Conservation (phyloP, 2,797 vertebrate genomes). For the Sebastes melanostomus region DNA sequence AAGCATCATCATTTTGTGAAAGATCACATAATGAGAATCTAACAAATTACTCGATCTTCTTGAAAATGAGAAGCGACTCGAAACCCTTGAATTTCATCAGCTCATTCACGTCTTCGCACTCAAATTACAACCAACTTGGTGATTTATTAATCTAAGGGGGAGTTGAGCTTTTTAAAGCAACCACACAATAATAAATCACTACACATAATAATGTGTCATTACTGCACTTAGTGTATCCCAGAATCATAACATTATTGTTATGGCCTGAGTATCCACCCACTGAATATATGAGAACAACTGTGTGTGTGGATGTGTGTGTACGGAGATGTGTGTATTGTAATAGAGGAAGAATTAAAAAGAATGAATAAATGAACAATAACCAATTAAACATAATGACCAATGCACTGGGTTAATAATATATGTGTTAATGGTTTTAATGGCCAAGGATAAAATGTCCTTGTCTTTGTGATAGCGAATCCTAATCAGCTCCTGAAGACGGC, state of each 20-base stretch:
- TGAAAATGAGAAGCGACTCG: slow-evolving; percentile 36
- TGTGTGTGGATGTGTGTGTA: neutral
- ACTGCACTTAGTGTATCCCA: slow-evolving; percentile 40
- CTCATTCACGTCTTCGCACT: slow-evolving; percentile 27
- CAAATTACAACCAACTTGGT: slow-evolving; percentile 34
- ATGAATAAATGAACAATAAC: slow-evolving; percentile 39
- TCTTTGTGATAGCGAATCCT: slow-evolving; percentile 49
- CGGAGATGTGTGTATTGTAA: neutral
- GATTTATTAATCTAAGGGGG: slow-evolving; percentile 42
- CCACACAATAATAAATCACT: slow-evolving; percentile 40
- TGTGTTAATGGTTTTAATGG: slow-evolving; percentile 50
- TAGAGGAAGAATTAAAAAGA: neutral
- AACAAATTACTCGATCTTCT: slow-evolving; percentile 33
- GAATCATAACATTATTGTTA: slow-evolving; percentile 44
- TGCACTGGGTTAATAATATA: slow-evolving; percentile 31
- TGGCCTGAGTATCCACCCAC: slow-evolving; percentile 26
- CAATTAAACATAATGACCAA: slow-evolving; percentile 43
- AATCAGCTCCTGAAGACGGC: slow-evolving; percentile 48
- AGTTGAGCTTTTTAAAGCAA: slow-evolving; percentile 31
- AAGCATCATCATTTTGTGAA: slow-evolving; percentile 30
- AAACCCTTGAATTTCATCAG: slow-evolving; percentile 40
- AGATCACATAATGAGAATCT: slow-evolving; percentile 33
- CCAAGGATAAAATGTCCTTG: slow-evolving; percentile 44
- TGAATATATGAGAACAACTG: slow-evolving; percentile 33
- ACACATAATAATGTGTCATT: slow-evolving; percentile 57